A percentile compares a stretch with the other conserved stretches of the same genome.
Conservation (phyloP, 2,113 vertebrate genomes). For the Dasypus novemcinctus region DNA sequence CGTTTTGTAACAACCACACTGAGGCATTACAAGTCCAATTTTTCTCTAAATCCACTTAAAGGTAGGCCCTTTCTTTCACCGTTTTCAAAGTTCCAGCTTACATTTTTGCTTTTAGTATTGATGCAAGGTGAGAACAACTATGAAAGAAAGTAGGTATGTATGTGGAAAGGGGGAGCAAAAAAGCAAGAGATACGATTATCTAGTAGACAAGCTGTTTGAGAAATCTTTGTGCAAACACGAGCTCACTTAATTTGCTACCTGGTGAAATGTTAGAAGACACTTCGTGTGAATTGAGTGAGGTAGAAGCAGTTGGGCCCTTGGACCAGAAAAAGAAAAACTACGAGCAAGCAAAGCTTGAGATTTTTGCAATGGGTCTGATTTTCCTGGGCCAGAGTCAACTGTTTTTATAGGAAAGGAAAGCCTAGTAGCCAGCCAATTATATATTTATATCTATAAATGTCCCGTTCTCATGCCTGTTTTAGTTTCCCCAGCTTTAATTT, state of each 20-base stretch:
- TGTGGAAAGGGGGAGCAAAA: background rate
- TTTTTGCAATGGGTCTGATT: background rate
- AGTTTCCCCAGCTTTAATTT: constrained; percentile 18
- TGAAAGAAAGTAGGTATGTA: constrained; percentile 33
- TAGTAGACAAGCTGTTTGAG: constrained; percentile 17
- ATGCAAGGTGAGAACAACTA: constrained; percentile 72
- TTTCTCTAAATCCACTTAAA: constrained; percentile 66
- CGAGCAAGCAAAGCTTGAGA: accelerated
- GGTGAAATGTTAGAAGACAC: constrained; percentile 66
- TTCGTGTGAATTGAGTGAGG: constrained; percentile 9
- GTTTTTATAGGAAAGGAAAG: constrained; percentile 44
- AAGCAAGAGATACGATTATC: background rate
- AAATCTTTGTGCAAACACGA: constrained; percentile 68
- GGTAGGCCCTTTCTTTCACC: constrained; percentile 29
- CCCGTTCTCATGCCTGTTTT: background rate
- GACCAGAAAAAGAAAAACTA: background rate
- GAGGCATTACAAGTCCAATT: constrained; percentile 34
- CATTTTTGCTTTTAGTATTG: constrained; percentile 69
- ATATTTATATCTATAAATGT: constrained; percentile 42
- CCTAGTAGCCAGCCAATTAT: background rate
- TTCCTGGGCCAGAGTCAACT: background rate
- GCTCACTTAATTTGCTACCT: constrained; percentile 62
- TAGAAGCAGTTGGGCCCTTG: background rate
- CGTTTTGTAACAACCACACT: constrained; percentile 51
- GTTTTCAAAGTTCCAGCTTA: constrained; percentile 45